These are phyloP conservation scores for Lasioglossum pauxillum DNA, from an alignment of 2,888 invertebrate genomes.

Conservation along the genomic window DNA sequence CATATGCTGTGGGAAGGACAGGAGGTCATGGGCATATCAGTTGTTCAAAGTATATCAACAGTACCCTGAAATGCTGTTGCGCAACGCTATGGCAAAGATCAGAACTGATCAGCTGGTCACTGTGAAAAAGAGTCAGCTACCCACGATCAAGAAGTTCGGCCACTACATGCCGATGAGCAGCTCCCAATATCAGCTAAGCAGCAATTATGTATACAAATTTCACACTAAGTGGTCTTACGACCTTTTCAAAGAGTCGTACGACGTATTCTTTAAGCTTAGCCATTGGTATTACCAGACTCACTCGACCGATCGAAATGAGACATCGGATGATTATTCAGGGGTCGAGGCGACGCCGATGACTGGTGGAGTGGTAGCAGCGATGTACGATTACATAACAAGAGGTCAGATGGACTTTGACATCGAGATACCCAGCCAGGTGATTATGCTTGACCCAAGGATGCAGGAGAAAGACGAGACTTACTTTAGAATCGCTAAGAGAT, in stretches of 20 bases:
- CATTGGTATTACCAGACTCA: slow-evolving; percentile 62
- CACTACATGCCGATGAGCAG: slow-evolving; percentile 85
- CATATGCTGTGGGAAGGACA: slow-evolving; percentile 87
- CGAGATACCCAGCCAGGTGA: slow-evolving; percentile 86
- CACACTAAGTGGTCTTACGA: slow-evolving; percentile 85
- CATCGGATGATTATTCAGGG: slow-evolving; percentile 60
- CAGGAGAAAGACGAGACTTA: slow-evolving; percentile 85
- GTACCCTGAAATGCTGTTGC: slow-evolving; percentile 88
- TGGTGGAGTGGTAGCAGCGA: slow-evolving; percentile 85
- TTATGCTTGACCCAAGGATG: slow-evolving; percentile 86
- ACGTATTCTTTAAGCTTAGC: slow-evolving; percentile 74
- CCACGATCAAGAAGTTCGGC: slow-evolving; percentile 82
- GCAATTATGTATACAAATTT: slow-evolving; percentile 83
- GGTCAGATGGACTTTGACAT: slow-evolving; percentile 83
- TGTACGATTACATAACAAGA: slow-evolving; percentile 84
- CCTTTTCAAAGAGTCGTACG: slow-evolving; percentile 83
- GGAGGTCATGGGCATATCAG: slow-evolving; percentile 88
- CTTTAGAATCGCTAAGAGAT: slow-evolving; percentile 82
- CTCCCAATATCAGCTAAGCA: slow-evolving; percentile 85
- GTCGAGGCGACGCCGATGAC: slow-evolving; percentile 83
- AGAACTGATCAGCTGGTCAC: slow-evolving; percentile 87
- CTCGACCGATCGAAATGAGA: background rate
- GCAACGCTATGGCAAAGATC: slow-evolving; percentile 87
- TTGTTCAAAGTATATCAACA: slow-evolving; percentile 90
- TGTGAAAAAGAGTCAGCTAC: slow-evolving; percentile 84